Evolutionary conservation across 1,140 invertebrate genomes (phyloP).

Genomic region (Psilanteris sp.): DNA sequence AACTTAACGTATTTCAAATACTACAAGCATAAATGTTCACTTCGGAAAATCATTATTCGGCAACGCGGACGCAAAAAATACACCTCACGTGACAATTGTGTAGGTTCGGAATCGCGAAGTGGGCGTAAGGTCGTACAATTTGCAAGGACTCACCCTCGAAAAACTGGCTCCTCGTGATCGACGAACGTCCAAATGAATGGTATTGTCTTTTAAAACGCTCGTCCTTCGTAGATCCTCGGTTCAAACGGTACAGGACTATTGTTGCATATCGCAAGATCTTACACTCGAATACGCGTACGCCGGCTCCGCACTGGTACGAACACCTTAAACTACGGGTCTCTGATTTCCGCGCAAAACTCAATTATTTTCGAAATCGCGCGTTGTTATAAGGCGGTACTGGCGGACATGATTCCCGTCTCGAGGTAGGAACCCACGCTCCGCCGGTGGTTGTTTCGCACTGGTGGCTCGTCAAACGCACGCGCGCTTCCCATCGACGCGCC

Average conservation of each 20-base stretch:
- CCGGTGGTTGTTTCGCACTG: conserved; percentile 56
- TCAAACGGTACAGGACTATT: too few species aligned
- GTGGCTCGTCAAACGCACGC: conserved; percentile 31
- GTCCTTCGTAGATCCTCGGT: too few species aligned
- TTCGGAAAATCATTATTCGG: not conserved
- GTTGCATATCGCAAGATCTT: too few species aligned
- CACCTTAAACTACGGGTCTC: not conserved
- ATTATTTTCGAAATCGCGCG: not conserved
- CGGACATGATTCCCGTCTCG: conserved; percentile 31
- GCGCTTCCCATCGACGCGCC: conserved; percentile 31
- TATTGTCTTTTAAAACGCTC: too few species aligned
- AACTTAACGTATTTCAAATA: not conserved
- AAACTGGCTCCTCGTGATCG: conserved; percentile 6
- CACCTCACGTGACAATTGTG: too few species aligned
- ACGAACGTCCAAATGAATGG: too few species aligned
- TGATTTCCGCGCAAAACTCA: not conserved
- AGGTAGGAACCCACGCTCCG: conserved; percentile 46
- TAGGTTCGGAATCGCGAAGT: conserved; percentile 5
- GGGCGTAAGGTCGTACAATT: not conserved
- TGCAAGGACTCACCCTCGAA: conserved; percentile 2
- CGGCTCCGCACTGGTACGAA: too few species aligned
- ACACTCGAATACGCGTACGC: too few species aligned
- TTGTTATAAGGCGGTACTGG: conserved; percentile 14
- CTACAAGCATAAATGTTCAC: conserved; percentile 3
- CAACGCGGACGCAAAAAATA: too few species aligned